Base-by-base conservation (phyloP, 1,140 invertebrate species). In the Idris sp. region DNA sequence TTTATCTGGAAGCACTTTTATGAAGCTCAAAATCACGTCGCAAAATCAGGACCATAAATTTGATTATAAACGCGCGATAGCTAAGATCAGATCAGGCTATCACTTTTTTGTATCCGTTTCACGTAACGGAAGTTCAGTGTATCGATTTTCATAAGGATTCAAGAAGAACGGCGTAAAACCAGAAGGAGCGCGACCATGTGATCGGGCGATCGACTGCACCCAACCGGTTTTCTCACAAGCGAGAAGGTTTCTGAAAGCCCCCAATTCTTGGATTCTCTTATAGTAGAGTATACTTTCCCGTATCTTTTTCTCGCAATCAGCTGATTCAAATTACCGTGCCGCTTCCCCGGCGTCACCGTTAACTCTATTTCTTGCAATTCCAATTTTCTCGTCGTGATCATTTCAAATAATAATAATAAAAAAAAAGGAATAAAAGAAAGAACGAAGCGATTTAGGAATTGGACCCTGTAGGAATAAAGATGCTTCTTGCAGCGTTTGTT, bases 81-180 rank as follows among this genome's bases (percentile, higher is more conserved):
- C 36, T 18, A n/a, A 36, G 16, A 28, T 43, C 15, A 36, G 16
- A 28, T 43, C 15, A 10, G 15, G 35, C 18, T 61, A 61, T 59
- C 40, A 36, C 13, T 49, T 43, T 65, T 49, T 64, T 64, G n/a
- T 53, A 26, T 33, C 59, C 61, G 35, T 68, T 68, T 43, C 51
- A 44, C 35, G 44, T 68, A 51, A 43, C 53, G 64, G 64, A 68
- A 68, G 44, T 68, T 36, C 9, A 58, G 46, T 30, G 54, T 69
- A 69, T 69, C 53, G 43, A 59, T 56, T 59, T 59, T 53, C 53
- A 59, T 59, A 59, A 51, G 36, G 44, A 43, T 43, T 68, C 43
- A 14, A n/a, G 19, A 2, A 30, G 53, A 51, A 28, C 31, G 49
- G 9, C 51, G 64, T 69, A 59, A 69, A 59, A 69, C 46, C 53